Evolutionary conservation across 2,113 vertebrate genomes (phyloP).

Genomic region (Gallinago media): DNA sequence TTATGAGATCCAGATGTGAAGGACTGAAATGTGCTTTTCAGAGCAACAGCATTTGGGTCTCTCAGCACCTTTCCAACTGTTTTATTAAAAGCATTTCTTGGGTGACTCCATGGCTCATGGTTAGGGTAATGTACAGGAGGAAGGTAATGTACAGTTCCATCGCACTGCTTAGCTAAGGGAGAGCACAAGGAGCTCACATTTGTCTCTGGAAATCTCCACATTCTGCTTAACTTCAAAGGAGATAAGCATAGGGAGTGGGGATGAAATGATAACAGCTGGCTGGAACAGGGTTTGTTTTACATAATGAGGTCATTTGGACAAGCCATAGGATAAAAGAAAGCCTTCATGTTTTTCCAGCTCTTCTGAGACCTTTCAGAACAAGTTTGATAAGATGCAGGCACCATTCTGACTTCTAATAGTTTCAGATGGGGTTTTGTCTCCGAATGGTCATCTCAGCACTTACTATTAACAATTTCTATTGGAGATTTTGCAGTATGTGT

Average conservation of each 20-base stretch:
- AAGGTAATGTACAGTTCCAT: background rate
- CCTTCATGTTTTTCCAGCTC: background rate
- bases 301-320: background rate
- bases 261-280: background rate
- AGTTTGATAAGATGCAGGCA: background rate
- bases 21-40: background rate
- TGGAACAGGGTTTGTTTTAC: background rate
- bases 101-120: background rate
- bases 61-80: background rate
- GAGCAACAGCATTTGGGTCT: background rate
- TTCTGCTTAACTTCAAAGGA: background rate
- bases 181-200: background rate
- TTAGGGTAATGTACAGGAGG: background rate
- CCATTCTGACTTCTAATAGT: background rate
- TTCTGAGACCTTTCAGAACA: background rate
- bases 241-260: background rate
- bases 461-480: background rate
- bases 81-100: background rate
- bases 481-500: background rate
- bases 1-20: background rate
- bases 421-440: background rate
- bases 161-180: background rate
- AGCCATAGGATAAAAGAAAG: background rate
- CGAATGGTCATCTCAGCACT: background rate
- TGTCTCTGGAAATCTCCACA: background rate